These are phyloP conservation scores for Pachymerium ferrugineum DNA, from an alignment of 2,888 invertebrate genomes.

Conservation along the genomic window DNA sequence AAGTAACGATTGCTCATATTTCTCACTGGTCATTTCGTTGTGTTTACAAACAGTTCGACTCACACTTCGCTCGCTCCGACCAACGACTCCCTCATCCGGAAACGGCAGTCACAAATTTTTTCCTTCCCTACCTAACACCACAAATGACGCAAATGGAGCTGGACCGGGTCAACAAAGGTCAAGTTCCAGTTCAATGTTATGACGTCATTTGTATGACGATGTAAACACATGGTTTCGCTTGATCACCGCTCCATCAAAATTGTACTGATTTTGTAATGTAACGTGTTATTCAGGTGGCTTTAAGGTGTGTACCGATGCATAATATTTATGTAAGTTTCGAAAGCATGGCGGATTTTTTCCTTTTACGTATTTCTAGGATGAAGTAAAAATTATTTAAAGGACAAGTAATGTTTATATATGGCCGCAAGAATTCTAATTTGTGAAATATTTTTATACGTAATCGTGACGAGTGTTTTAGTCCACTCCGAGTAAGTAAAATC, in stretches of 20 bases:
- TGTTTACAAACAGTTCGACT: constrained; percentile 3
- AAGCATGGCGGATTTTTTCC: too few relatives aligned
- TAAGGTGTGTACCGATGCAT: too few relatives aligned
- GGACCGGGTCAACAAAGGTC: neutral
- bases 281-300: neutral
- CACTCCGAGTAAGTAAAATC: neutral
- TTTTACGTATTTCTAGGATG: too few relatives aligned
- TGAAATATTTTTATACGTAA: neutral
- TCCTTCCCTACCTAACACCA: neutral
- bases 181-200: neutral
- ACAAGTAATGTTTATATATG: neutral
- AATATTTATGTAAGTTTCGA: too few relatives aligned
- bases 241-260: too few relatives aligned
- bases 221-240: neutral
- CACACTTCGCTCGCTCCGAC: neutral
- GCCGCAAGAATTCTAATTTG: neutral
- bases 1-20: neutral
- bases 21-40: neutral
- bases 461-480: neutral
- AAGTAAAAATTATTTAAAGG: neutral
- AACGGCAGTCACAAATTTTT: constrained; percentile 3
- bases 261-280: too few relatives aligned
- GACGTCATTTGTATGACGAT: too few relatives aligned
- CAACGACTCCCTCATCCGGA: constrained; percentile 17
- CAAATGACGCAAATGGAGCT: neutral